phyloP scores from a whole-genome alignment of 53 echinoderm and acorn worm species.

The Arbacia lixula region DNA sequence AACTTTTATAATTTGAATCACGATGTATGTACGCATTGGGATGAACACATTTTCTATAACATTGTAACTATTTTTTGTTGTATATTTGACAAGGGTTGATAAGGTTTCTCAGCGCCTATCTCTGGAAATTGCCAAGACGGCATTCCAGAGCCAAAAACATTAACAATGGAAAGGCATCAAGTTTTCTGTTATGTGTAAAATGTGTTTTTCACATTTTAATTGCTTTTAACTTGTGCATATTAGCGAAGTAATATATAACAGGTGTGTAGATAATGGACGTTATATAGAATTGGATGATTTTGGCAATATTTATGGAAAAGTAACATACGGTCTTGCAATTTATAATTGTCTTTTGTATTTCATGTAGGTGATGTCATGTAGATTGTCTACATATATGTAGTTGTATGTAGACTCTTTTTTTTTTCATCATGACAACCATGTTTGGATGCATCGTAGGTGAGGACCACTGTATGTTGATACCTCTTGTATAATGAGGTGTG shows the following conservation, averaged over 20 bases:
- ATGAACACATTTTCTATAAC: too few relatives aligned
- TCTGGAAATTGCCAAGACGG: too few relatives aligned
- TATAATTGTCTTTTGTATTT: not conserved
- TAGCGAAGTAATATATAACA: not conserved
- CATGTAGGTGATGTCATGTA: not conserved
- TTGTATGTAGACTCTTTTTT: not conserved
- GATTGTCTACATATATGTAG: not conserved
- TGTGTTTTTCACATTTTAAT: too few relatives aligned
- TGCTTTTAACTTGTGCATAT: constrained; percentile 42
- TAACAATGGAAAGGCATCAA: too few relatives aligned
- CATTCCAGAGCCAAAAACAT: too few relatives aligned
- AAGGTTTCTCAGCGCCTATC: too few relatives aligned
- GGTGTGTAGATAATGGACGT: constrained; percentile 22
- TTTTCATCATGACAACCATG: not conserved
- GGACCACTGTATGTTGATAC: constrained; percentile 13
- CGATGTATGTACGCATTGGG: too few relatives aligned
- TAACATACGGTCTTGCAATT: constrained; percentile 3
- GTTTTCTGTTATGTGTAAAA: too few relatives aligned
- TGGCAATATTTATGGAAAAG: constrained; percentile 23
- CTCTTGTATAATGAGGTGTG: constrained; percentile 26
- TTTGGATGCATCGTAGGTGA: constrained; percentile 1
- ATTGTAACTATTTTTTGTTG: too few relatives aligned
- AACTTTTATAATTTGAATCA: too few relatives aligned
- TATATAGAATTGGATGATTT: constrained; percentile 2
- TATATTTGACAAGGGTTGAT: too few relatives aligned